Evolutionary conservation across 2,113 vertebrate genomes (phyloP).

Genomic region (Ciconia maguari): DNA sequence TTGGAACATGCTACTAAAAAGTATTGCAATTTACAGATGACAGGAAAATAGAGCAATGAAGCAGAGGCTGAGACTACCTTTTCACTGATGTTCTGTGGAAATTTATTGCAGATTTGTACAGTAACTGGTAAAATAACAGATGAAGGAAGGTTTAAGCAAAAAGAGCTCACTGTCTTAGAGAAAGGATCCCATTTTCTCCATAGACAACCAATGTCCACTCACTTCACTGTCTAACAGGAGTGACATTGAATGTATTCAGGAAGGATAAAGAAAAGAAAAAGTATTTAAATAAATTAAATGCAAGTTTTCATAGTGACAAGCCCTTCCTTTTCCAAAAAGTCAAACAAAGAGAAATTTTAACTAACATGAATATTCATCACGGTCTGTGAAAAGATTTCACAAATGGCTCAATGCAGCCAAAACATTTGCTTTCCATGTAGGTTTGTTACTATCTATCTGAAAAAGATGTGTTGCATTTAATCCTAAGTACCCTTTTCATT

Average conservation of each 20-base stretch:
- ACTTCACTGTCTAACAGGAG: neutral
- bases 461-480: neutral
- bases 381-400: neutral
- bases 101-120: neutral
- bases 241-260: neutral
- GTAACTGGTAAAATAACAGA: fast-evolving
- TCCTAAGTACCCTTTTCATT: neutral
- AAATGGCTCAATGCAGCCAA: neutral
- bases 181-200: neutral
- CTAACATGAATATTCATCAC: neutral
- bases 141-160: neutral
- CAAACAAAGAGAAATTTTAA: neutral
- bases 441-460: neutral
- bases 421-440: neutral
- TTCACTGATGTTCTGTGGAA: neutral
- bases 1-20: neutral
- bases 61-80: neutral
- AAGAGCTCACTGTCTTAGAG: fast-evolving
- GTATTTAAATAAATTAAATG: neutral
- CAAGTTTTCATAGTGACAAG: neutral
- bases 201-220: neutral
- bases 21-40: fast-evolving
- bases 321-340: neutral
- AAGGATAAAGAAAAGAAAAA: neutral
- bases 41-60: neutral